Evolutionary conservation across 2,888 invertebrate species (phyloP).

Genomic region (Trypoxylon attenuatum): DNA sequence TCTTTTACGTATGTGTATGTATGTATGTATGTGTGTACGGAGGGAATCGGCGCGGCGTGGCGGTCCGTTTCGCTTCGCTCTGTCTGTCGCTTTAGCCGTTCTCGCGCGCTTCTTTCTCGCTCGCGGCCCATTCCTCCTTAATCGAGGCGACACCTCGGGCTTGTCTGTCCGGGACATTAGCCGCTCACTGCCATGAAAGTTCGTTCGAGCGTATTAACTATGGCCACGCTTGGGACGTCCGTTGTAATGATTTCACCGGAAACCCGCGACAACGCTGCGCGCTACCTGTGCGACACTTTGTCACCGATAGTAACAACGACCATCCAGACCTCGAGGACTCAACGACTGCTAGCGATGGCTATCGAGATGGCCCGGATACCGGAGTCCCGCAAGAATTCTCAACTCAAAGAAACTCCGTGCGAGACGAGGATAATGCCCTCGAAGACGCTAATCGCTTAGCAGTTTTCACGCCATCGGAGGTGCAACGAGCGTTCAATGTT

Average conservation of each 20-base stretch:
- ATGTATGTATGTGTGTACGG: too few species aligned
- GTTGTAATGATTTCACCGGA: conserved; percentile 57
- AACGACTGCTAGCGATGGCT: conserved; percentile 37
- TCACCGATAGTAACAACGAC: conserved; percentile 28
- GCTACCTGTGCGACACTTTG: conserved; percentile 35
- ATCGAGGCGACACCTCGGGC: conserved; percentile 40
- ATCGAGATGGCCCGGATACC: conserved; percentile 21
- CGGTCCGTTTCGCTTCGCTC: too few species aligned
- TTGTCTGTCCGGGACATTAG: conserved; percentile 39
- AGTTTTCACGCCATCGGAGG: background rate
- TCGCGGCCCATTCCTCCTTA: conserved; percentile 24
- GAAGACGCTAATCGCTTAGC: background rate
- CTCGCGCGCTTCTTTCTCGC: background rate
- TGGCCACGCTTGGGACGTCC: conserved; percentile 8
- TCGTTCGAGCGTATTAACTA: conserved; percentile 47
- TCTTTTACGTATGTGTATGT: too few species aligned
- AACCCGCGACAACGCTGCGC: conserved; percentile 36
- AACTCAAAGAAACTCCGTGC: background rate
- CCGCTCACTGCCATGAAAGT: conserved; percentile 47
- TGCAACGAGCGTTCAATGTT: too few species aligned
- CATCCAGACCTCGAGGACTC: too few species aligned
- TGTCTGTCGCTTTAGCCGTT: too few species aligned
- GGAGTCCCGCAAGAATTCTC: background rate
- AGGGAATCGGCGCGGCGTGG: too few species aligned
- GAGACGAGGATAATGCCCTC: background rate